phyloP scores from a whole-genome alignment of 2,113 vertebrate species.

The Hyperopisus bebe region DNA sequence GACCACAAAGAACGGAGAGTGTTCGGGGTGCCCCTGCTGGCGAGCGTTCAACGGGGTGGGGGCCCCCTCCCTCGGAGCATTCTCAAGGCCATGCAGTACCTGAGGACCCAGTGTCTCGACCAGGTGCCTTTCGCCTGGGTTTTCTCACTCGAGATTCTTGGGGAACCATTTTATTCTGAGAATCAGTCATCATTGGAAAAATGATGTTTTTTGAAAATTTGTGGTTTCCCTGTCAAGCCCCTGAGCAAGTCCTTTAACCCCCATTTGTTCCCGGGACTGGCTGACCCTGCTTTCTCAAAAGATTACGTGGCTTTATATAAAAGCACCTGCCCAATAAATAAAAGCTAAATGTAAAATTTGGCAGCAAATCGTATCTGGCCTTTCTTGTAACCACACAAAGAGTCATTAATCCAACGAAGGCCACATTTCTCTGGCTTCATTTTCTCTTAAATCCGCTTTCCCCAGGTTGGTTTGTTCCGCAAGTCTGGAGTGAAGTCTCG shows the following conservation, averaged over 20 bases:
- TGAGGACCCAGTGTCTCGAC: conserved; percentile 69
- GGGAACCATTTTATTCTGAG: neutral
- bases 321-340: neutral
- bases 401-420: neutral
- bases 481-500: conserved; percentile 82
- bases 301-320: neutral
- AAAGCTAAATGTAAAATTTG: neutral
- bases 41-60: conserved; percentile 65
- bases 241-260: neutral
- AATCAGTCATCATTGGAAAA: neutral
- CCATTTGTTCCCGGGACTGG: neutral
- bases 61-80: conserved; percentile 70
- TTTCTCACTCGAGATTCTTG: neutral
- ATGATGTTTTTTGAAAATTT: neutral
- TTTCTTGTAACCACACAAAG: neutral
- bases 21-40: conserved; percentile 73
- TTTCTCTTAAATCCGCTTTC: neutral
- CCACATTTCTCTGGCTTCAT: neutral
- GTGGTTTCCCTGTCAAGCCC: neutral
- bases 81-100: conserved; percentile 70
- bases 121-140: conserved; percentile 55
- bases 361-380: neutral
- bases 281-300: neutral
- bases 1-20: conserved; percentile 70
- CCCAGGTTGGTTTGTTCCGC: conserved; percentile 77